phyloP scores from a whole-genome alignment of 2,888 invertebrate genomes.

The Lumbricus terrestris region DNA sequence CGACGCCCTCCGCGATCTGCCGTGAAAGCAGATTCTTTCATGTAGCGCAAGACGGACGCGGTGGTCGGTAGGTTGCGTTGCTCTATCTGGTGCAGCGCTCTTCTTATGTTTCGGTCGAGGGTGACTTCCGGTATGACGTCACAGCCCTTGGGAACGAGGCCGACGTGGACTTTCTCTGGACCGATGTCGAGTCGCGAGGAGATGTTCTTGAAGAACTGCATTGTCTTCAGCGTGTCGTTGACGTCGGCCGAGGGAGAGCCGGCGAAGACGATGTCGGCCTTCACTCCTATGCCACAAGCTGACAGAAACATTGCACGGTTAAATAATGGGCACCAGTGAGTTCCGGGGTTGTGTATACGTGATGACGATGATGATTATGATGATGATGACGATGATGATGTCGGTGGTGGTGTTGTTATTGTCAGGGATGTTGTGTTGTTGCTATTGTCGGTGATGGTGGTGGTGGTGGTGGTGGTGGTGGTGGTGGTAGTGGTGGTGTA shows the following conservation, averaged over 20 bases:
- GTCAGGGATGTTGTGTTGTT: no score
- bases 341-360: neutral
- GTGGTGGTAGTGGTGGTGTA: no score
- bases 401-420: no score
- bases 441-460: neutral
- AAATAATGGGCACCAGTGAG: neutral
- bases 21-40: constrained; percentile 20
- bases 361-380: neutral
- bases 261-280: constrained; percentile 34
- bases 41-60: constrained; percentile 24
- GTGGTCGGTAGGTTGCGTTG: neutral
- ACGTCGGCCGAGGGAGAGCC: constrained; percentile 26
- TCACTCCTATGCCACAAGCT: constrained; percentile 28
- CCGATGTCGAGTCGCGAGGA: constrained; percentile 26
- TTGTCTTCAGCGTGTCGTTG: constrained; percentile 29
- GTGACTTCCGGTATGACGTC: constrained; percentile 22
- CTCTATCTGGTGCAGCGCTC: neutral
- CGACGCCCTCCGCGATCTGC: neutral
- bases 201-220: constrained; percentile 35
- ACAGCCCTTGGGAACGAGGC: constrained; percentile 37
- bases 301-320: neutral
- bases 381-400: no score
- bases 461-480: no score
- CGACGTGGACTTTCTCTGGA: constrained; percentile 29
- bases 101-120: neutral